Evolutionary conservation across 2,797 vertebrate genomes (phyloP).

Genomic region (Myotis myotis): DNA sequence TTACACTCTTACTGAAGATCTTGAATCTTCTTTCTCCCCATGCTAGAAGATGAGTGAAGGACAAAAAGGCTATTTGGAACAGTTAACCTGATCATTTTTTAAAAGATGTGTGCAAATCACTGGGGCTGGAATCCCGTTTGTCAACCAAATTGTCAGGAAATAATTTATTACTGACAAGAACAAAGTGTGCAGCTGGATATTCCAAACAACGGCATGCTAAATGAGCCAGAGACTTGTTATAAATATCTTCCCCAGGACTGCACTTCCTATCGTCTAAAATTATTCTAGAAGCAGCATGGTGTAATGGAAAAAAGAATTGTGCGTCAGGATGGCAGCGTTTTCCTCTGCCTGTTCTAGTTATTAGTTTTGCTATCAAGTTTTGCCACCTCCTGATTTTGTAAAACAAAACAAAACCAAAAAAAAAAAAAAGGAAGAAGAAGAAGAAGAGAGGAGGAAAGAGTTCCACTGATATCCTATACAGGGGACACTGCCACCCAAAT

Average conservation of each 20-base stretch:
- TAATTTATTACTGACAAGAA: slow-evolving; percentile 79
- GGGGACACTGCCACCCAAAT: neutral
- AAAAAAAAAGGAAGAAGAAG: neutral
- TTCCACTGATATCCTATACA: neutral
- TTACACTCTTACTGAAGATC: slow-evolving; percentile 60
- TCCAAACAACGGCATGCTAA: slow-evolving; percentile 76
- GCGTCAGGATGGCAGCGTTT: neutral
- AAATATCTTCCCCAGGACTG: slow-evolving; percentile 73
- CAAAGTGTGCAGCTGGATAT: slow-evolving; percentile 76
- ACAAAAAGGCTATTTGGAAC: slow-evolving; percentile 75
- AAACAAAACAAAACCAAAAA: neutral
- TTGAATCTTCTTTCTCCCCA: slow-evolving; percentile 61
- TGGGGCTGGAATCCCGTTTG: slow-evolving; percentile 73
- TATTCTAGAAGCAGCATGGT: slow-evolving; percentile 64
- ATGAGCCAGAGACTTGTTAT: slow-evolving; percentile 74
- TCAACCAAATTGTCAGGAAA: slow-evolving; percentile 79
- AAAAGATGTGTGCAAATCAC: slow-evolving; percentile 69
- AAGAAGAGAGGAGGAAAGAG: neutral
- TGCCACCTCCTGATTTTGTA: neutral
- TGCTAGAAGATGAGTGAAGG: slow-evolving; percentile 66
- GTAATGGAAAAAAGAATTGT: slow-evolving; percentile 27
- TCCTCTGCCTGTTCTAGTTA: neutral
- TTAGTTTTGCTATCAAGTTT: slow-evolving; percentile 24
- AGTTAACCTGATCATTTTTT: slow-evolving; percentile 79
- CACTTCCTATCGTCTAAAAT: slow-evolving; percentile 73